Base-by-base conservation (phyloP, 2,888 invertebrate species). In the Neria commutata region DNA sequence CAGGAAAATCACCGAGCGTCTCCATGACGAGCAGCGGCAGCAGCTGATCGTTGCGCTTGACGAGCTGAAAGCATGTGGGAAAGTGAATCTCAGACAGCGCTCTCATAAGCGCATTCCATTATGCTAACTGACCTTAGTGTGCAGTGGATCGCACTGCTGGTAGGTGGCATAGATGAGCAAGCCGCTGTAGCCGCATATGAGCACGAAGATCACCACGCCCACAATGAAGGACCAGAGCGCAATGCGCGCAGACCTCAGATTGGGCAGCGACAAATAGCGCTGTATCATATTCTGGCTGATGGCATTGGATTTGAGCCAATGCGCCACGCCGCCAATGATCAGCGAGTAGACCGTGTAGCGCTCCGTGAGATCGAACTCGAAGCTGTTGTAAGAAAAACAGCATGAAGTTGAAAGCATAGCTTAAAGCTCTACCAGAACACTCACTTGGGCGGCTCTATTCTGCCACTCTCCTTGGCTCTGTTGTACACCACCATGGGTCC, bases 141-240 rank as follows among this genome's bases (percentile, higher is more conserved):
- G 84, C n/a, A 95, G 83, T 0, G 95, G 95, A 82, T 95, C 95
- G 75, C 95, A 95, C 42, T 88, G 85, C 50, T 89, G 84, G 74
- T 94, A 95, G 1, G 89, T 89, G 0, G 95, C 94, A 77, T 90
- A 95, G 65, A 95, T 91, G 1, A 95, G 87, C 5, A 95, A 84
- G 0, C 95, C 95, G 53, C 92, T 91, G 73, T 91, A 91, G 70
- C 91, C 91, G 75, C 93, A 91, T 72, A 94, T 84, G 0, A 88
- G 86, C 1, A 94, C 86, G 24, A 95, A 87, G 10, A 85, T 81
- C 56, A 89, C 83, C 53, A 94, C 89, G 0, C 95, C 95, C 2
- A 86, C 80, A 0, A 92, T 90, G 81, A 94, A 89, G 61, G 92
- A 88, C 87, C 80, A 81, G 75, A 84, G 64, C 2, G 81, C 81